Base-by-base conservation (phyloP, 1,140 invertebrate genomes). In the Saxidomus purpurata region DNA sequence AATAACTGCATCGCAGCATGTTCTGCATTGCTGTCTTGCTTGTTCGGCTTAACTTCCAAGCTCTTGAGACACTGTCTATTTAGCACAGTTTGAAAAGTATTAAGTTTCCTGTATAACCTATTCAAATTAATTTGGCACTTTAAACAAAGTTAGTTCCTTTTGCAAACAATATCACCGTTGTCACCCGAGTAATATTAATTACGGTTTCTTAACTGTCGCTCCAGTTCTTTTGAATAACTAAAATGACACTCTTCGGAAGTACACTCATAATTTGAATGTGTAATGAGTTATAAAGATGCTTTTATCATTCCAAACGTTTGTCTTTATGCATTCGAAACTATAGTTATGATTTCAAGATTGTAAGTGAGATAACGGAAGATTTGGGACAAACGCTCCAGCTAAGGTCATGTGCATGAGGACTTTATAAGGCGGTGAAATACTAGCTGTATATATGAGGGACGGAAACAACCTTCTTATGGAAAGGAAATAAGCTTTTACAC, bases 311-410 rank as follows among this genome's bases (percentile, higher is more conserved):
- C 15, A n/a, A 6, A 31, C 40, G 15, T 67, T 77, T 47, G 74
- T 77, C 74, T 36, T 77, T 77, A 28, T 77, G 19, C 74, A 77
- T 81, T 61, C 61, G 79, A 81, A 81, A 81, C 79, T 81, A n/a
- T 31, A 80, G 77, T 80, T 80, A 40, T 81, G 79, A 38, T 81
- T 79, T 52, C 34, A 13, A 61, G 79, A 81, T 81, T 38, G 40
- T 52, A 77, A 52, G 79, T 81, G 22, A 52, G 79, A 81, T 81
- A 81, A 81, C 79, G 59, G 9, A 52, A 17, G 19, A 59, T 81
- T 61, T 59, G 79, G 52, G 74, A 77, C 74, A 52, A 43, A 77
- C 69, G 19, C 43, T 49, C 2, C 17, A 52, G 74, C 22, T 77
- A 25, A 52, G 74, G 74, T 77, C 43, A 25, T 77, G 40, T 77